These are phyloP conservation scores for Parnassius orleans DNA, from an alignment of 2,888 invertebrate species.

Conservation along the genomic window DNA sequence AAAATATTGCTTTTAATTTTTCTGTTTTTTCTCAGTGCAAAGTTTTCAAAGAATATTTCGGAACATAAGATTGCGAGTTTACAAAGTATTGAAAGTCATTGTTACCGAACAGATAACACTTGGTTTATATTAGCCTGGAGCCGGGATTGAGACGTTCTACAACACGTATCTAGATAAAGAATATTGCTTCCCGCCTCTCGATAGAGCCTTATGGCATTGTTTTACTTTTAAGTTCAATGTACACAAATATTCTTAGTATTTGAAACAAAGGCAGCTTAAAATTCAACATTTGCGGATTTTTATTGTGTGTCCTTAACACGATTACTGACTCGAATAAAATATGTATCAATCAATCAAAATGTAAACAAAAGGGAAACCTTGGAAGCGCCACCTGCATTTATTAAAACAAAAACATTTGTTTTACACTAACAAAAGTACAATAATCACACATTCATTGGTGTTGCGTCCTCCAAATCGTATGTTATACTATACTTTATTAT, in stretches of 20 bases:
- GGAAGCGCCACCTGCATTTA: slow-evolving; percentile 56
- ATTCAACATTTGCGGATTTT: slow-evolving; percentile 31
- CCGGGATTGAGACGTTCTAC: slow-evolving; percentile 64
- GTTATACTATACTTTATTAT: no score
- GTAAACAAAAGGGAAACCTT: slow-evolving; percentile 58
- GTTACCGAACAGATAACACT: slow-evolving; percentile 44
- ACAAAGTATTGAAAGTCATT: slow-evolving; percentile 34
- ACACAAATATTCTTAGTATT: slow-evolving; percentile 10
- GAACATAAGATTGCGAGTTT: not conserved
- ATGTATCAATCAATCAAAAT: slow-evolving; percentile 59
- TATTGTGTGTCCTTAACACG: slow-evolving; percentile 37
- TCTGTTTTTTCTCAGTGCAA: no score
- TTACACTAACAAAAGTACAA: slow-evolving; percentile 59
- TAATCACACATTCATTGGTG: slow-evolving; percentile 46
- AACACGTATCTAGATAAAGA: slow-evolving; percentile 64
- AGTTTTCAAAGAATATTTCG: no score
- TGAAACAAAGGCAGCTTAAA: slow-evolving; percentile 25
- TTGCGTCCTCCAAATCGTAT: not conserved
- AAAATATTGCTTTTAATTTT: no score
- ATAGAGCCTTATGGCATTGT: slow-evolving; percentile 51
- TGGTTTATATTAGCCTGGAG: slow-evolving; percentile 59
- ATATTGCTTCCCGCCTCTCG: slow-evolving; percentile 41
- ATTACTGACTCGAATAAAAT: slow-evolving; percentile 45
- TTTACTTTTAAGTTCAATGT: slow-evolving; percentile 33
- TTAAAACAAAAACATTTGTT: slow-evolving; percentile 52